phyloP scores from a whole-genome alignment of 2,113 vertebrate species.

The Morone saxatilis region DNA sequence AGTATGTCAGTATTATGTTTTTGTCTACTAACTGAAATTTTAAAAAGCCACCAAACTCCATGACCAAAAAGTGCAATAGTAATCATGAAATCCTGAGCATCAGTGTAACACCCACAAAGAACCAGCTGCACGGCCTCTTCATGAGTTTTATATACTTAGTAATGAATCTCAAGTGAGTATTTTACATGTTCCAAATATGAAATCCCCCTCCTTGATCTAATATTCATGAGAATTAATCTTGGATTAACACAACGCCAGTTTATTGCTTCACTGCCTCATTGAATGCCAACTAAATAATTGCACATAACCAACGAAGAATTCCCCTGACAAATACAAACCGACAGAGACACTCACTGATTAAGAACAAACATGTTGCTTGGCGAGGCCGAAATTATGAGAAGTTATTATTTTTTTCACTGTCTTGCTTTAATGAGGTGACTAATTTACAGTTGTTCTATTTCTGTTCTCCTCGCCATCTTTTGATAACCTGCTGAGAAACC shows the following conservation, averaged over 20 bases:
- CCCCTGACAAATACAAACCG: slow-evolving; percentile 38
- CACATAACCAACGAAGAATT: slow-evolving; percentile 62
- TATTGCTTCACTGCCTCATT: slow-evolving; percentile 71
- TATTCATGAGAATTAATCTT: slow-evolving; percentile 79
- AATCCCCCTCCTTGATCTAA: slow-evolving; percentile 70
- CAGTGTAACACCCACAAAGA: slow-evolving; percentile 3
- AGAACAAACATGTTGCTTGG: slow-evolving; percentile 52
- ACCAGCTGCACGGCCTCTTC: slow-evolving; percentile 32
- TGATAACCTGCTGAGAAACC: slow-evolving; percentile 37
- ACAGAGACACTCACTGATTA: slow-evolving; percentile 56
- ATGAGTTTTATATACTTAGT: slow-evolving; percentile 44
- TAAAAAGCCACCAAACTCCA: slow-evolving; percentile 5
- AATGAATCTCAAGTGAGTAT: slow-evolving; percentile 58
- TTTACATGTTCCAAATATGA: slow-evolving; percentile 63
- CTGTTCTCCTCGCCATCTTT: slow-evolving; percentile 6
- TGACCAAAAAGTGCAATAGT: slow-evolving; percentile 3
- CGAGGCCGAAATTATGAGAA: slow-evolving; percentile 46
- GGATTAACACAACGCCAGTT: slow-evolving; percentile 78
- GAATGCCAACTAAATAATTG: slow-evolving; percentile 76
- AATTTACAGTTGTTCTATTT: slow-evolving; percentile 66
- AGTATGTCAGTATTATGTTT: slow-evolving; percentile 8
- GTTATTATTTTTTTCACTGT: slow-evolving; percentile 35
- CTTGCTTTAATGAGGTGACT: slow-evolving; percentile 65
- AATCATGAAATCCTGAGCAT: slow-evolving; percentile 8
- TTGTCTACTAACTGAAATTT: not conserved